A percentile compares a stretch with the other conserved stretches of the same genome.
Evolutionary conservation across 2,888 invertebrate species (phyloP).

Genomic region (Proisotoma minuta): DNA sequence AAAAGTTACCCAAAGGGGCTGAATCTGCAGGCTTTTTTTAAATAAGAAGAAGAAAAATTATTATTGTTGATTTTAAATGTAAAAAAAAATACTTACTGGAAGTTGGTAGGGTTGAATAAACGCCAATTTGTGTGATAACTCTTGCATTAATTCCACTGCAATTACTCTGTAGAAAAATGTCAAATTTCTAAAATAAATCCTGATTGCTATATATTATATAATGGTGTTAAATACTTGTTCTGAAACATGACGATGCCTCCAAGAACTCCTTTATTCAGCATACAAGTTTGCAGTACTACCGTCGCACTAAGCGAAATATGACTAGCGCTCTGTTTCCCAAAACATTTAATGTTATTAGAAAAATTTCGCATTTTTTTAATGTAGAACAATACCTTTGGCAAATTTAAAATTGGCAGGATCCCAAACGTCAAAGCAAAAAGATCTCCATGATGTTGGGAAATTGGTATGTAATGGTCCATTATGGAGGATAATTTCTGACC

Average conservation of each 20-base stretch:
- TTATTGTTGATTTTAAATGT: not conserved
- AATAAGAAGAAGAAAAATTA: conserved; percentile 1
- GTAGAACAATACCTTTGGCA: conserved; percentile 66
- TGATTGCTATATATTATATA: not conserved
- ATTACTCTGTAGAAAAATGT: conserved; percentile 61
- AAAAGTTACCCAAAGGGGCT: conserved; percentile 60
- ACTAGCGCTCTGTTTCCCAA: conserved; percentile 66
- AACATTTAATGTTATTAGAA: conserved; percentile 1
- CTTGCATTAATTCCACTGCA: conserved; percentile 69
- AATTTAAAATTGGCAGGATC: conserved; percentile 70
- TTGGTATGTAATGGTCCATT: conserved; percentile 82
- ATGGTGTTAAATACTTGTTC: conserved; percentile 65
- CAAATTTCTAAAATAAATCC: not conserved
- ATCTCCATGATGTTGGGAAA: conserved; percentile 75
- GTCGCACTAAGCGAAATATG: conserved; percentile 81
- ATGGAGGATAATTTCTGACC: conserved; percentile 75
- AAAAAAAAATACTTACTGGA: conserved; percentile 55
- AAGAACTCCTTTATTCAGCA: conserved; percentile 70
- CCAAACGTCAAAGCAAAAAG: conserved; percentile 62
- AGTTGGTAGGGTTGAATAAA: conserved; percentile 78
- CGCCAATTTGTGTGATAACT: conserved; percentile 71
- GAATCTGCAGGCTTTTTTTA: conserved; percentile 61
- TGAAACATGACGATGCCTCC: conserved; percentile 83
- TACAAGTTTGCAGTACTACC: conserved; percentile 78
- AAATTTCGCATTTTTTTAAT: conserved; percentile 9